Evolutionary conservation across 2,113 vertebrate species (phyloP).

Genomic region (Mungos mungo): DNA sequence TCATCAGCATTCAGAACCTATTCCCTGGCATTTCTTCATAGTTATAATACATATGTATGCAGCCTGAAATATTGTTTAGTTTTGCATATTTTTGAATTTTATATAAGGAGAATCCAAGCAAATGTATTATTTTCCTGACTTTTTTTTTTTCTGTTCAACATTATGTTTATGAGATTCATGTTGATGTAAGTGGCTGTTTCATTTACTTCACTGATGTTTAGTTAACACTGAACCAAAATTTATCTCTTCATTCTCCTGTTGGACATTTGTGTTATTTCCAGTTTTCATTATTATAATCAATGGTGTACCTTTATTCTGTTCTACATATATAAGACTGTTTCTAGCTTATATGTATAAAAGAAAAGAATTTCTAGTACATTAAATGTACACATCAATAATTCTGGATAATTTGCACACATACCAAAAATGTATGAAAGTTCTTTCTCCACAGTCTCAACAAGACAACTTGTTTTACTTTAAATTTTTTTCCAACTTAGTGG

Average conservation of each 20-base stretch:
- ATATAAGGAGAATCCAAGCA: not conserved
- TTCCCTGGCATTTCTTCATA: not conserved
- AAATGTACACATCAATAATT: not conserved
- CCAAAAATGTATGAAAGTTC: not conserved
- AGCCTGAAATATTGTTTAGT: slow-evolving; percentile 26
- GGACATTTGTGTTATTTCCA: slow-evolving; percentile 7
- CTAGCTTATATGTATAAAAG: not conserved
- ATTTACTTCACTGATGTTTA: slow-evolving; percentile 29
- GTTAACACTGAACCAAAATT: slow-evolving; percentile 11
- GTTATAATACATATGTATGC: slow-evolving; percentile 18
- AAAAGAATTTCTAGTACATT: not conserved
- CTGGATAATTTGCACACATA: not conserved
- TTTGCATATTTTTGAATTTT: slow-evolving; percentile 39
- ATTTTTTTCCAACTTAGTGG: not conserved
- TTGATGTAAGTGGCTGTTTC: slow-evolving; percentile 3
- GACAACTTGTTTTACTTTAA: not conserved
- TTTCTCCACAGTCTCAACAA: not conserved
- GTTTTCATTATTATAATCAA: not conserved
- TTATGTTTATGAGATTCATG: slow-evolving; percentile 32
- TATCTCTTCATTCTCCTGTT: not conserved
- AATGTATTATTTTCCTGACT: not conserved
- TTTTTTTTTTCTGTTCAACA: not conserved
- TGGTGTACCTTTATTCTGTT: not conserved
- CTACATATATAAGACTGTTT: not conserved
- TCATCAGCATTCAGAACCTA: slow-evolving; percentile 13